Evolutionary conservation across 2,888 invertebrate species (phyloP), one percentile per base, ranked within the genome.

Genomic region (Palloptera scutellata): DNA sequence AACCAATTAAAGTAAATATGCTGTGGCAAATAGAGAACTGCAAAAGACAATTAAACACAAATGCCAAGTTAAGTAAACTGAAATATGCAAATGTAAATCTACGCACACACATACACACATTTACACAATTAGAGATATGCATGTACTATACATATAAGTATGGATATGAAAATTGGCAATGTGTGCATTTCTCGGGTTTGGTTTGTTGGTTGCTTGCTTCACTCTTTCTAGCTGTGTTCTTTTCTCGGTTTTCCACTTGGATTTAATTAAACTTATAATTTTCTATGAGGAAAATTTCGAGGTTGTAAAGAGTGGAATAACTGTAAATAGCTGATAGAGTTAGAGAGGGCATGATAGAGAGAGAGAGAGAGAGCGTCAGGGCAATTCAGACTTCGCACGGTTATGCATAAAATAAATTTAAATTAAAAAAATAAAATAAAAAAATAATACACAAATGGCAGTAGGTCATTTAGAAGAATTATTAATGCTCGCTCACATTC

Each of bases 191-290:
- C 51, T 3, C 30, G 51, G 9, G 3, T 64, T 48, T 57, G 48
- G 48, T 55, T 15, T 12, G n/a, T 20, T 30, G 12, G 20, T 30
- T 20, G 30, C n/a, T 1, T 57, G 9, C 40, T 30, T 20, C 11
- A 45, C 40, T 51, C 13, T 41, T 10, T 61, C 19, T 5, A 6
- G 11, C 17, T 41, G 54, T 5, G 15, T 13, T 48, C 30, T 64
- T 58, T 59, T 53, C 45, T 51, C 40, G 61, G 55, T 30, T 55
- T 65, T 61, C 48, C 57, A 61, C 20, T 58, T 67, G 62, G 62
- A 67, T 67, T 67, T 62, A 67, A 67, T 67, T 67, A 67, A 67
- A 67, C 57, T 67, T 67, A 67, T 67, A 67, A 62, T 62, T 67
- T 53, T 43, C 17, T 40, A 40, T 48, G 30, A 30, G 30, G 30